Conservation (phyloP, 1,140 invertebrate species). For the Anoplophora glabripennis region DNA sequence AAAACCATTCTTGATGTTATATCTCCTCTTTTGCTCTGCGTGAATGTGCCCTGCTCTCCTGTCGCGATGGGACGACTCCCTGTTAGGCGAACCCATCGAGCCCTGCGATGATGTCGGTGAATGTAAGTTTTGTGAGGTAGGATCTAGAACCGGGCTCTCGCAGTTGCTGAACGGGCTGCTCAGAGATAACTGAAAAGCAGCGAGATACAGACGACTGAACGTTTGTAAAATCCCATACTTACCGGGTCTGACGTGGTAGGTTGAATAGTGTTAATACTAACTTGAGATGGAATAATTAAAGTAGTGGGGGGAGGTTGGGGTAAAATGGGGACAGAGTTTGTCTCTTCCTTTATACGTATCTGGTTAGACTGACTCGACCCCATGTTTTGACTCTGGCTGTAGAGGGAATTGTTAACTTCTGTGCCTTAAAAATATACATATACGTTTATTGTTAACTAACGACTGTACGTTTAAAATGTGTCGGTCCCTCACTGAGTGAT, state of each 20-base stretch:
- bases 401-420: constrained; percentile 11
- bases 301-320: constrained; percentile 38
- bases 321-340: constrained; percentile 33
- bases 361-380: constrained; percentile 15
- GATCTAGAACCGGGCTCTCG: constrained; percentile 40
- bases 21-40: constrained; percentile 95
- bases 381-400: constrained; percentile 19
- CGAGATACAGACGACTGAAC: constrained; percentile 7
- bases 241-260: constrained; percentile 38
- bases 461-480: too few relatives aligned
- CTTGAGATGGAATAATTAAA: constrained; percentile 50
- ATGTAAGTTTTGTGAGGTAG: constrained; percentile 35
- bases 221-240: constrained; percentile 22
- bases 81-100: constrained; percentile 51
- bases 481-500: too few relatives aligned
- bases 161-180: constrained; percentile 36
- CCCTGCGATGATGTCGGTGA: constrained; percentile 46
- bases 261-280: constrained; percentile 45
- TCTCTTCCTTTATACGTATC: constrained; percentile 41
- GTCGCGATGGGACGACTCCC: constrained; percentile 54
- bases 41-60: constrained; percentile 87
- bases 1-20: constrained; percentile 97
- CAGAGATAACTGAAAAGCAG: constrained; percentile 37
- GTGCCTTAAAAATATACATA: constrained; percentile 15
- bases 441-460: too few relatives aligned